Base-by-base conservation (phyloP, 2,113 vertebrate species). In the Atlantisia rogersi region DNA sequence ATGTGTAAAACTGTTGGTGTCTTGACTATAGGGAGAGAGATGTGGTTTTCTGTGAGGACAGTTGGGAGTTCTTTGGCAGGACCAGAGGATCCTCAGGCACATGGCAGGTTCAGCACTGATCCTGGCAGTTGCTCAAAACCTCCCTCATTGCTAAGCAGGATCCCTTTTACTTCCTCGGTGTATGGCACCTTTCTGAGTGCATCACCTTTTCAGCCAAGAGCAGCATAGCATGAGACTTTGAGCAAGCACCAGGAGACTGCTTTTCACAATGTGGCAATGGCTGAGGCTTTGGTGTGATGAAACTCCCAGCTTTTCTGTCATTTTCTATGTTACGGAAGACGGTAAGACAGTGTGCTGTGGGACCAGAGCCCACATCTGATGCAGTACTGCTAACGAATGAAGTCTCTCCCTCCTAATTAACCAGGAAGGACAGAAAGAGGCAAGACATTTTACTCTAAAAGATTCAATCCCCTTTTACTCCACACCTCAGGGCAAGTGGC, bases 181-280 rank as follows among this genome's bases (percentile, higher is more conserved):
- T 46, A 19, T 8, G 5, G 12, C 32, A 76, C 35, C 31, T 71
- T 76, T 60, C 48, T 65, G 37, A 24, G 20, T 7, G 4, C 17
- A 8, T 29, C n/a, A 32, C 8, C 37, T 60, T 83, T 77, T 64
- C 78, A 91, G 32, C 8, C 58, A 68, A 31, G 10, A 55, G 7
- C 3, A 1, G 12, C 19, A 21, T 0, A 79, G 21, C 11, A 29
- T 7, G 44, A 0, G 0, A 14, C 25, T 39, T 90, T 46, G 67
- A 75, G 37, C 42, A 79, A 31, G 44, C 19, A 37, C 12, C 20
- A 55, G 22, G 42, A 82, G 31, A 42, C 22, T 52, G 58, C 25
- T 76, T 68, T 95, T 76, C 67, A 73, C 32, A 56, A 15, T 3
- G 15, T 0, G 1, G 15, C 60, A 65, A 42, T 12, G 32, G 60